phyloP scores from a whole-genome alignment of 1,140 invertebrate species.

The Drosophila ambigua region DNA sequence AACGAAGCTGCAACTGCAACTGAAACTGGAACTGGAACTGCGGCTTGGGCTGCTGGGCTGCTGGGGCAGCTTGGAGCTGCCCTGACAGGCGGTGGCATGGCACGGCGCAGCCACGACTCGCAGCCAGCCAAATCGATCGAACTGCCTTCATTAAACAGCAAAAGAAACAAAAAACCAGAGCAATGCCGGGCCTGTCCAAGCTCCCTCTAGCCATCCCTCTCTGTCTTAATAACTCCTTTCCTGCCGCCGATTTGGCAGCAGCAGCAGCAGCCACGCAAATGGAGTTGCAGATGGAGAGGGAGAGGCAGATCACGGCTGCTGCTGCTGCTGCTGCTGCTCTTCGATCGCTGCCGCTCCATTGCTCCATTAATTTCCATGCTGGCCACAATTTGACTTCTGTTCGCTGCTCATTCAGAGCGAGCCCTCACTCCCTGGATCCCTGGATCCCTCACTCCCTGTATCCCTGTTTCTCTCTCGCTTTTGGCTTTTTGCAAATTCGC shows the following conservation, averaged over 20 bases:
- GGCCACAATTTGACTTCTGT: conserved; percentile 81
- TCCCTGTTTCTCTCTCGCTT: conserved; percentile 16
- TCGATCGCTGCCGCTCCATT: conserved; percentile 55
- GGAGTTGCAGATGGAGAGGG: conserved; percentile 2
- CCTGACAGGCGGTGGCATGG: conserved; percentile 19
- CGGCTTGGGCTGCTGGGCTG: background rate
- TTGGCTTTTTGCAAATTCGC: conserved; percentile 54
- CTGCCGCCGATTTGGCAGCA: conserved; percentile 66
- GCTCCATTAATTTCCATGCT: conserved; percentile 78
- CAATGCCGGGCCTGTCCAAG: conserved; percentile 3
- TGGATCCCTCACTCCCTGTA: background rate
- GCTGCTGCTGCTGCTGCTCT: conserved; percentile 28
- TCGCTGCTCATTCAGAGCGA: conserved; percentile 27
- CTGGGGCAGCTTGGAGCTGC: conserved; percentile 13
- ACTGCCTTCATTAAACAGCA: conserved; percentile 77
- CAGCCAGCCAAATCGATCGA: conserved; percentile 77
- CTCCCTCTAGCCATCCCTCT: conserved; percentile 34
- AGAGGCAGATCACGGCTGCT: conserved; percentile 56
- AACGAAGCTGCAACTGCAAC: conserved; percentile 29
- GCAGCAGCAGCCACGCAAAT: conserved; percentile 7
- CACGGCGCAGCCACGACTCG: conserved; percentile 55
- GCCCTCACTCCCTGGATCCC: conserved; percentile 7
- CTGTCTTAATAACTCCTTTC: conserved; percentile 76
- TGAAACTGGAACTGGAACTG: conserved; percentile 31
- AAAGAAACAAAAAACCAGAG: conserved; percentile 26